Conservation (phyloP, 2,888 invertebrate genomes). For the Cerastoderma edule region DNA sequence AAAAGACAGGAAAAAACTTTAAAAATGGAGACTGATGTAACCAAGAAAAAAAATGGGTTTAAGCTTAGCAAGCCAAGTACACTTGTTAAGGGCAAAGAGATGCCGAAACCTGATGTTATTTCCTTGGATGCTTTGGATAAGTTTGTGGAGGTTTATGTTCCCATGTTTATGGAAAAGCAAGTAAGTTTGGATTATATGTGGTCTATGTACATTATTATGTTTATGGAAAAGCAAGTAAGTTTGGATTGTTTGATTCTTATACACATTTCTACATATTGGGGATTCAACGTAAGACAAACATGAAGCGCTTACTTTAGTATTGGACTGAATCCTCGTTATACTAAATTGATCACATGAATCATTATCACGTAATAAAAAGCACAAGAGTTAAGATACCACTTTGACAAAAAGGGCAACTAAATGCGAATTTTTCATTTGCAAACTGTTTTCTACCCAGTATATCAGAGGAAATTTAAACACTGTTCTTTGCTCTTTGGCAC, state of each 20-base stretch:
- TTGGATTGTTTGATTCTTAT: conserved; percentile 46
- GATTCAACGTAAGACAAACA: conserved; percentile 6
- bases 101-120: conserved; percentile 20
- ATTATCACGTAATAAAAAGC: too few species aligned
- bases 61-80: conserved; percentile 41
- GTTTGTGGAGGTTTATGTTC: conserved; percentile 42
- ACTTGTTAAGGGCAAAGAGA: conserved; percentile 12
- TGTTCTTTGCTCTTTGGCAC: too few species aligned
- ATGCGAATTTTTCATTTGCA: too few species aligned
- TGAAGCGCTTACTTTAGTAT: too few species aligned
- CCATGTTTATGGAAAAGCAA: conserved; percentile 13
- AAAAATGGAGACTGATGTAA: neutral
- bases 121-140: conserved; percentile 33
- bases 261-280: conserved; percentile 5
- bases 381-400: too few species aligned
- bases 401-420: too few species aligned
- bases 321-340: too few species aligned
- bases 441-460: too few species aligned
- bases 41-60: conserved; percentile 17
- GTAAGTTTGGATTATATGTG: conserved; percentile 45
- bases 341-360: too few species aligned
- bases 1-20: neutral
- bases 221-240: conserved; percentile 18
- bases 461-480: too few species aligned
- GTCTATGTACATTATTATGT: conserved; percentile 20